Conservation (phyloP, 2,888 invertebrate genomes). For the Cosmopolites sordidus region DNA sequence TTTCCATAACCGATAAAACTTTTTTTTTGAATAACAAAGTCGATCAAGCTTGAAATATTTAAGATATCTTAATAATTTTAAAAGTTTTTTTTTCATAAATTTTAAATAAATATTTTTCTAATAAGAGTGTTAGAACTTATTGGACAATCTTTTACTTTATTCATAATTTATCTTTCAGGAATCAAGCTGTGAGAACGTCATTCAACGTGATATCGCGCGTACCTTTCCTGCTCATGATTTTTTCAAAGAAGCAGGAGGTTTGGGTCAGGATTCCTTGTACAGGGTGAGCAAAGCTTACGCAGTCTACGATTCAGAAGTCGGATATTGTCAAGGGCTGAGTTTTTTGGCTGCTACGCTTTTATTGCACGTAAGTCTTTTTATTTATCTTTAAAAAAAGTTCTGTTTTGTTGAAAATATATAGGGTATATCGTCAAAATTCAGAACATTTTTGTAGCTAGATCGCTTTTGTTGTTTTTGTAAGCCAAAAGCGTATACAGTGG, state of each 20-base stretch:
- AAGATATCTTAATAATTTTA: too few species aligned
- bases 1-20: too few species aligned
- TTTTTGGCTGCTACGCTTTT: conserved; percentile 95
- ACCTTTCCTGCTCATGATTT: conserved; percentile 99
- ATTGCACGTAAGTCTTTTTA: conserved; percentile 74
- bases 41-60: too few species aligned
- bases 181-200: conserved; percentile 90
- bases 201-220: conserved; percentile 92
- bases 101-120: not conserved
- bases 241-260: conserved; percentile 91
- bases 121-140: too few species aligned
- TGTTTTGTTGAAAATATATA: too few species aligned
- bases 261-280: conserved; percentile 93
- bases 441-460: too few species aligned
- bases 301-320: conserved; percentile 94
- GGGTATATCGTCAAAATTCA: too few species aligned
- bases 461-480: too few species aligned
- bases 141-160: too few species aligned
- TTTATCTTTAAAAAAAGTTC: not conserved
- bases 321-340: conserved; percentile 98
- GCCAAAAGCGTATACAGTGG: too few species aligned
- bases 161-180: conserved; percentile 65
- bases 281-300: conserved; percentile 97
- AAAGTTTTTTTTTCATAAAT: conserved; percentile 1
- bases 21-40: too few species aligned